A percentile compares a stretch with the other conserved stretches of the same genome.
Evolutionary conservation across 1,140 invertebrate species (phyloP).

Genomic region (Scylla paramamosain): DNA sequence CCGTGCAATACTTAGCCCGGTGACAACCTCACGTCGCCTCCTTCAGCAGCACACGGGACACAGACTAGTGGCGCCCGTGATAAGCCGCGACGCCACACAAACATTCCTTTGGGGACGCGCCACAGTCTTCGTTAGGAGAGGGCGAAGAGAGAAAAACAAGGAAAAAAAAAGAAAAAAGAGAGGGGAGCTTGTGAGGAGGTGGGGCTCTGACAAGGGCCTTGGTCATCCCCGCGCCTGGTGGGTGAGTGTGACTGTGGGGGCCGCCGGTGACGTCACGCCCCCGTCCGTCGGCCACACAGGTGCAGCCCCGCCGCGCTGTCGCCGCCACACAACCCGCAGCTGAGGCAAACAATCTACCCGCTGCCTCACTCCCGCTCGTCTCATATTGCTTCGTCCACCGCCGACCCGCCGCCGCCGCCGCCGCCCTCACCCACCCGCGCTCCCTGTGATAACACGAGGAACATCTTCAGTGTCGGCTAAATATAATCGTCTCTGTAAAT

Average conservation of each 20-base stretch:
- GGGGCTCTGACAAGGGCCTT: constrained; percentile 15
- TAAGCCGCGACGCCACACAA: not conserved
- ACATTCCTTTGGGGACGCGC: not conserved
- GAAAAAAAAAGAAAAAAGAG: not conserved
- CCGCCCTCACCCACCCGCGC: not conserved
- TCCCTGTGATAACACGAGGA: constrained; percentile 17
- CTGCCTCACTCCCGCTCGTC: not conserved
- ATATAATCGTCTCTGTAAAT: constrained; percentile 6
- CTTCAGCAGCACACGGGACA: not conserved
- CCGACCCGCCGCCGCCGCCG: not conserved
- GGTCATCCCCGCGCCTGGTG: constrained; percentile 19
- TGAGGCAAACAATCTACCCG: constrained; percentile 61
- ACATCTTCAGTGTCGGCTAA: constrained; percentile 20
- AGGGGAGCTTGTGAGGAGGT: not conserved
- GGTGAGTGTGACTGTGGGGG: constrained; percentile 36
- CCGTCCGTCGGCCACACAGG: constrained; percentile 53
- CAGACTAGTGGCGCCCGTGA: not conserved
- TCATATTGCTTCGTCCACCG: constrained; percentile 48
- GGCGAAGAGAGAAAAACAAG: not conserved
- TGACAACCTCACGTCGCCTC: not conserved
- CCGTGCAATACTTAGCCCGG: not conserved
- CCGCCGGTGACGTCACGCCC: constrained; percentile 33
- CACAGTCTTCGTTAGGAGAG: constrained; percentile 1
- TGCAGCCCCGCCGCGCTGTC: constrained; percentile 55
- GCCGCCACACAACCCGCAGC: constrained; percentile 63